Evolutionary conservation across 2,888 invertebrate species (phyloP).

Genomic region (Drosophila sordidula): DNA sequence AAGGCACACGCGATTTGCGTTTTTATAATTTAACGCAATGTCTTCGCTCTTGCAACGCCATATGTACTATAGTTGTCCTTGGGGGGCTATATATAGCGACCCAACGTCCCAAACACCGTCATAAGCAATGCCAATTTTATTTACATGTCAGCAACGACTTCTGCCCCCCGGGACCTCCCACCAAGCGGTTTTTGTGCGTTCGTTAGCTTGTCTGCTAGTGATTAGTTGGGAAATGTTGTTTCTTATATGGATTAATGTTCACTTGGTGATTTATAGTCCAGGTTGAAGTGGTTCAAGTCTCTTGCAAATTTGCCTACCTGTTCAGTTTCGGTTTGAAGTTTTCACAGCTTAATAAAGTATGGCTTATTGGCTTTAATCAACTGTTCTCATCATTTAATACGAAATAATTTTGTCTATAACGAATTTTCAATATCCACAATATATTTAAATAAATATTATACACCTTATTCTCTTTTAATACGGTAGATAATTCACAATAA

Average conservation of each 20-base stretch:
- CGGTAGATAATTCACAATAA: too few relatives aligned
- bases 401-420: too few relatives aligned
- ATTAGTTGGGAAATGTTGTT: conserved; percentile 30
- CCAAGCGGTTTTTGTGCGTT: conserved; percentile 6
- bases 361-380: too few relatives aligned
- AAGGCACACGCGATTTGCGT: conserved; percentile 58
- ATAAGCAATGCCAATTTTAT: conserved; percentile 61
- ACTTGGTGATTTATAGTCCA: conserved; percentile 16
- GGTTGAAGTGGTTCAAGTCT: background rate
- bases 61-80: conserved; percentile 52
- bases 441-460: too few relatives aligned
- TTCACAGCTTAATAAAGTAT: too few relatives aligned
- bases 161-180: conserved; percentile 12
- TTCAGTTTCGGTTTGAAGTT: background rate
- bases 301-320: too few relatives aligned
- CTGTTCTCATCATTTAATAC: too few relatives aligned
- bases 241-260: conserved; percentile 1
- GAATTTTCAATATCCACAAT: too few relatives aligned
- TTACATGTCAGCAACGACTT: conserved; percentile 48
- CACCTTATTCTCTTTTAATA: too few relatives aligned
- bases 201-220: conserved; percentile 15
- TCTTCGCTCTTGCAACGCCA: conserved; percentile 39
- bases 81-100: conserved; percentile 57
- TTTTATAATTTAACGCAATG: conserved; percentile 65
- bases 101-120: conserved; percentile 36